phyloP scores from a whole-genome alignment of 1,140 invertebrate genomes.

The Chionoecetes opilio region DNA sequence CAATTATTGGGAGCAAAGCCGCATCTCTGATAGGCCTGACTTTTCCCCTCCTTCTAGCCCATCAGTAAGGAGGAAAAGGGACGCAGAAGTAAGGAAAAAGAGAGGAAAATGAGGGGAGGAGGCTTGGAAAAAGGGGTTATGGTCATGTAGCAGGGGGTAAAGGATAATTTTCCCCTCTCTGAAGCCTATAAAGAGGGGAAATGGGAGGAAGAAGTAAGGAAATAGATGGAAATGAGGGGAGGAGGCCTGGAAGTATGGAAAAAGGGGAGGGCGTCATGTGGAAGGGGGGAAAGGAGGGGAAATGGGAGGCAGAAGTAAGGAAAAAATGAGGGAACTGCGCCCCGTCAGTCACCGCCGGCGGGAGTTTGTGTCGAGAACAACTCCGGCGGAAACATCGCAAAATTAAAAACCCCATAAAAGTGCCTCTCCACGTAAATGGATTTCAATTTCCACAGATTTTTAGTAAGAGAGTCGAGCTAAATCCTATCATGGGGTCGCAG shows the following conservation, averaged over 20 bases:
- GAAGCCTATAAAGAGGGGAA: no score
- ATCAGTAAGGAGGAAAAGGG: background rate
- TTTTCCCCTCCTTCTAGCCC: background rate
- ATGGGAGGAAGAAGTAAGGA: no score
- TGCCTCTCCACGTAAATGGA: background rate
- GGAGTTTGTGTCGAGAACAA: background rate
- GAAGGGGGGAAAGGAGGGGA: background rate
- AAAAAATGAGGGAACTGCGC: no score
- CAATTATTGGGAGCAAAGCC: background rate
- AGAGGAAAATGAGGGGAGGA: no score
- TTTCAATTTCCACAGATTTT: conserved; percentile 20
- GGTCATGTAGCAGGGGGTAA: no score
- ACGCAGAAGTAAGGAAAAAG: background rate
- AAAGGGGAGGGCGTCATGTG: no score
- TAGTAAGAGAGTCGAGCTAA: conserved; percentile 9
- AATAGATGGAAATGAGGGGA: no score
- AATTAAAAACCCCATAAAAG: conserved; percentile 30
- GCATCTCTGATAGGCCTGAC: background rate
- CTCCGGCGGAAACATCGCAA: conserved; percentile 15
- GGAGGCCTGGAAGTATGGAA: no score
- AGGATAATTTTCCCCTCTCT: no score
- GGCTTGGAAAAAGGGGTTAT: no score
- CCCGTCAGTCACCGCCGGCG: background rate
- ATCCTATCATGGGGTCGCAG: conserved; percentile 15
- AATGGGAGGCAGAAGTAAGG: background rate